Evolutionary conservation across 2,113 vertebrate species (phyloP), one percentile per base, ranked within the genome.

Genomic region (Apaloderma vittatum): DNA sequence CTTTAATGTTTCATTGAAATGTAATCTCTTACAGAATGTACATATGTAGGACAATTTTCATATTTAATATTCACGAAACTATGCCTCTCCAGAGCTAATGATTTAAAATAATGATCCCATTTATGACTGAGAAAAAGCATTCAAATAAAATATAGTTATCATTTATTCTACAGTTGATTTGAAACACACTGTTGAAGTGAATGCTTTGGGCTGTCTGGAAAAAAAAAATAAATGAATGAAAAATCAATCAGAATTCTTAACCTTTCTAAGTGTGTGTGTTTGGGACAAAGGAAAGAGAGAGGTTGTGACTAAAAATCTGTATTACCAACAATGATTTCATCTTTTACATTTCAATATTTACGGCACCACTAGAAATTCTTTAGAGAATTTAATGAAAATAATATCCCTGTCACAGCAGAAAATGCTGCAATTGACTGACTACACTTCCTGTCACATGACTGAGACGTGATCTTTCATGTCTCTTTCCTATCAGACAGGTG

Each of bases 161-260:
- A 27, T 85, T 66, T 93, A 46, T 93, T 93, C 86, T 27, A 67
- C 52, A 59, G 67, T 54, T 92, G 30, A 37, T 90, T 90, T 79
- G 15, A 82, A 90, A 75, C 6, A 63, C 4, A 22, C 32, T 52
- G 34, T 76, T 65, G 9, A 78, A 91, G 79, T 68, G 1, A 93
- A 65, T 65, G 15, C 14, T 93, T 79, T 82, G 22, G n/a, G 7
- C 6, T 45, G 10, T 14, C 21, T 82, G 12, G 8, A 36, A 81
- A 81, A 74, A 45, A 22, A 65, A 15, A 7, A 34, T 8, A 48
- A 79, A 73, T 19, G 3, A 58, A 70, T 45, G 34, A 72, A 82
- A 87, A 59, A 73, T 54, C 22, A 78, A 4, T 29, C 22, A 73
- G 62, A 88, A 45, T 5, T 55, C n/a, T 76, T 71, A 86, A 51